Base-by-base conservation (phyloP, 2,888 invertebrate species). In the Orchestes rusci region DNA sequence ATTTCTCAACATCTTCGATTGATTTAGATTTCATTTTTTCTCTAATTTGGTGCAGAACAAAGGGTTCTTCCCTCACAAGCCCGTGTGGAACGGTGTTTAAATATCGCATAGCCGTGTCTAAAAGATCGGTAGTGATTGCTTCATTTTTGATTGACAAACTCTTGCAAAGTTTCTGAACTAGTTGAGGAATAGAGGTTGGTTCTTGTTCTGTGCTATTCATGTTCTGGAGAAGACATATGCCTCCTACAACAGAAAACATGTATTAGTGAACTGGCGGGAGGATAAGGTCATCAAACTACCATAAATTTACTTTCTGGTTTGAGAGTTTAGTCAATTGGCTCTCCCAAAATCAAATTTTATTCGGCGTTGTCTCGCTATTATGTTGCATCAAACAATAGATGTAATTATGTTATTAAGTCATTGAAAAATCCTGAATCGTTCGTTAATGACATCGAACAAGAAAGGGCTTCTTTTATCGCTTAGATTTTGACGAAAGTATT, bases 161-260 rank as follows among this genome's bases (percentile, higher is more conserved):
- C 50, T 62, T 62, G 53, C 67, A 68, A 35, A 68, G 57, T 51
- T 65, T 62, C 45, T 59, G 40, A 32, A 63, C 46, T 23, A 62
- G 54, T 36, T 62, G 60, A 18, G 49, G 36, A 17, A 45, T 45
- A 32, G 41, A 45, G 45, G 39, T 23, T 17, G 42, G 42, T 31
- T 45, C 45, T 42, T 31, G 41, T 28, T 17, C 16, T 15, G 32
- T 43, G 27, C 19, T 47, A 36, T 18, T 36, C 49, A 49, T 48
- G 28, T 38, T 48, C 42, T 19, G 35, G 23, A 35, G 35, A 33
- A 40, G 18, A 19, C 28, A 16, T 12, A 37, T 20, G 37, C 28
- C 27, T 36, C 40, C 45, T 45, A 33, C 32, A 45, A 45, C 23
- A 45, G 19, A 43, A 45, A 45, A 37, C 15, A 29, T 3, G 28